Conservation (phyloP, 2,113 vertebrate genomes). For the Phrynosoma blainvillii region DNA sequence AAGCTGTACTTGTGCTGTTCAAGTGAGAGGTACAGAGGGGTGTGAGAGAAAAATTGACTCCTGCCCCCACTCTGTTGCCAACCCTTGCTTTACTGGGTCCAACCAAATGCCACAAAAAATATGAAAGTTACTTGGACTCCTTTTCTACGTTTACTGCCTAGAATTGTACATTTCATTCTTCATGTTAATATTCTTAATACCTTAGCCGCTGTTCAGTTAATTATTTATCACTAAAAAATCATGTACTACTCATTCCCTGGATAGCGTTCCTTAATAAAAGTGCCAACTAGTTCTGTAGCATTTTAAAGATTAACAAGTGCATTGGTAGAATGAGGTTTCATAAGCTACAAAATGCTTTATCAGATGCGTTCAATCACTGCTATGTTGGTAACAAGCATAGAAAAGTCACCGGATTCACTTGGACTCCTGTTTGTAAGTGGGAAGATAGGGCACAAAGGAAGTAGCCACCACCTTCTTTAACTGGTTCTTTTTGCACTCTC, state of each 20-base stretch:
- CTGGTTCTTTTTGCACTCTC: not conserved
- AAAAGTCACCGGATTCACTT: too few species aligned
- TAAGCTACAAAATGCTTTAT: not conserved
- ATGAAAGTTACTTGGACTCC: slow-evolving; percentile 18
- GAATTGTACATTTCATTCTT: slow-evolving; percentile 17
- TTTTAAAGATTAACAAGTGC: not conserved
- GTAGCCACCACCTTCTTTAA: too few species aligned
- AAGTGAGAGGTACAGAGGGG: too few species aligned
- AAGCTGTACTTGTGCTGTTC: too few species aligned
- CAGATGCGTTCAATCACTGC: not conserved
- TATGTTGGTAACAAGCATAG: not conserved
- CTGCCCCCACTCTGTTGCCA: too few species aligned
- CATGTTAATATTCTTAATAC: slow-evolving; percentile 24
- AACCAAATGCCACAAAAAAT: not conserved
- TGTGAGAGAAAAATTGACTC: too few species aligned
- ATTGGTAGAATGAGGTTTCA: not conserved
- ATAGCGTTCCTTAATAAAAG: not conserved
- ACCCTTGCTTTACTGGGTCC: too few species aligned
- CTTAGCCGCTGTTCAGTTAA: not conserved
- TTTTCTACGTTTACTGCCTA: not conserved
- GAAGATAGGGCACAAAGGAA: too few species aligned
- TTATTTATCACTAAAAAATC: not conserved
- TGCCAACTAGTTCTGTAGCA: not conserved
- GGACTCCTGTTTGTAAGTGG: too few species aligned
- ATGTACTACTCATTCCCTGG: not conserved